Conservation (phyloP, 2,113 vertebrate species). For the Petroica traversi region DNA sequence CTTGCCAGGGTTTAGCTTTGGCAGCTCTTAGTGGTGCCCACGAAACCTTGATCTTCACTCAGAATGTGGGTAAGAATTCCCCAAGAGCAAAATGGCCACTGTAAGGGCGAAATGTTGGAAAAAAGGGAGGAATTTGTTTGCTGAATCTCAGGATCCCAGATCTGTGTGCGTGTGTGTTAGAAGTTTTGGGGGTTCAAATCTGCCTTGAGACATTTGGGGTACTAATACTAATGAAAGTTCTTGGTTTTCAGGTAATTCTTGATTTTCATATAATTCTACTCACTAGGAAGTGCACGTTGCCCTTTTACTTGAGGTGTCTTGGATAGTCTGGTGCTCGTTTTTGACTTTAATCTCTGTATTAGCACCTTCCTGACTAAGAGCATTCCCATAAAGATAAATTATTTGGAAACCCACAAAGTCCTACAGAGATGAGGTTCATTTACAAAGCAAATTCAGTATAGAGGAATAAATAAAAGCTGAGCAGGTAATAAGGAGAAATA, state of each 20-base stretch:
- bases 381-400: background rate
- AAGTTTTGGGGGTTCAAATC: background rate
- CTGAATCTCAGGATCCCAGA: background rate
- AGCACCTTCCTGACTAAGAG: background rate
- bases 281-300: fast-evolving
- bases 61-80: background rate
- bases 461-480: background rate
- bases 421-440: background rate
- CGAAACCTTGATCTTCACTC: background rate
- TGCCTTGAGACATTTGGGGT: background rate
- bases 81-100: background rate
- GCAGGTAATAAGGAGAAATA: background rate
- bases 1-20: background rate
- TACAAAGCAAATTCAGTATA: background rate
- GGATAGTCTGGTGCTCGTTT: background rate
- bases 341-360: background rate
- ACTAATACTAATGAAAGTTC: background rate
- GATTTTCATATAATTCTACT: background rate
- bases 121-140: background rate
- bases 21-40: background rate
- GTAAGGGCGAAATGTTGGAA: background rate
- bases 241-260: background rate
- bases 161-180: background rate
- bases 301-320: background rate
- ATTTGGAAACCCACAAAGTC: background rate